Percentiles rank a stretch among this genome's conserved stretches.
Conservation (phyloP, 2,888 invertebrate species). For the Coelinius sp. region DNA sequence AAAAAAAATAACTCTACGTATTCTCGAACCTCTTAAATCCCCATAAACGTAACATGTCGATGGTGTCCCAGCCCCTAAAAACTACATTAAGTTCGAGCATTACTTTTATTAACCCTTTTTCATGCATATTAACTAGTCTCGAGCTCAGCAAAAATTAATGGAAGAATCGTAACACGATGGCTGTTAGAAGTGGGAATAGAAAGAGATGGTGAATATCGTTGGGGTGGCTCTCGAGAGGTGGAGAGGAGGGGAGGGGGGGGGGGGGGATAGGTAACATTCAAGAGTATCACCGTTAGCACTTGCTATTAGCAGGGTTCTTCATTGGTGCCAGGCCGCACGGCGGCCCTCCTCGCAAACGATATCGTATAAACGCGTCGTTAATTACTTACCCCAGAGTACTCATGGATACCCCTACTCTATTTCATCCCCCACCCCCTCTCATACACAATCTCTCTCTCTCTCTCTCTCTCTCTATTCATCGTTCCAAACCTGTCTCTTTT, state of each 20-base stretch:
- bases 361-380: conserved; percentile 66
- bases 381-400: conserved; percentile 61
- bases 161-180: conserved; percentile 58
- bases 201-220: not conserved
- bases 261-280: conserved; percentile 54
- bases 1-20: not conserved
- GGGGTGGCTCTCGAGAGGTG: conserved; percentile 6
- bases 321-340: conserved; percentile 57
- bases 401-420: conserved; percentile 50
- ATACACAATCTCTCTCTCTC: conserved; percentile 34
- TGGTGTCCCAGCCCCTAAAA: conserved; percentile 44
- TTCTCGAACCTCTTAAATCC: not conserved
- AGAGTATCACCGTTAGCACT: conserved; percentile 66
- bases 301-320: conserved; percentile 66
- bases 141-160: conserved; percentile 68
- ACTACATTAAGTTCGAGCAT: conserved; percentile 55
- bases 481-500: conserved; percentile 41
- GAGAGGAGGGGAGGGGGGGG: conserved; percentile 10
- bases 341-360: conserved; percentile 59
- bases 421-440: conserved; percentile 40
- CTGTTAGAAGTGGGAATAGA: conserved; percentile 14
- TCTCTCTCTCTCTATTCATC: conserved; percentile 48
- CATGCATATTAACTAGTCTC: conserved; percentile 68
- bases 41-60: conserved; percentile 38
- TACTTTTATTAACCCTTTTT: conserved; percentile 66